A percentile compares a stretch with the other conserved stretches of the same genome.
Conservation (phyloP, 2,113 vertebrate species). For the Naja naja region DNA sequence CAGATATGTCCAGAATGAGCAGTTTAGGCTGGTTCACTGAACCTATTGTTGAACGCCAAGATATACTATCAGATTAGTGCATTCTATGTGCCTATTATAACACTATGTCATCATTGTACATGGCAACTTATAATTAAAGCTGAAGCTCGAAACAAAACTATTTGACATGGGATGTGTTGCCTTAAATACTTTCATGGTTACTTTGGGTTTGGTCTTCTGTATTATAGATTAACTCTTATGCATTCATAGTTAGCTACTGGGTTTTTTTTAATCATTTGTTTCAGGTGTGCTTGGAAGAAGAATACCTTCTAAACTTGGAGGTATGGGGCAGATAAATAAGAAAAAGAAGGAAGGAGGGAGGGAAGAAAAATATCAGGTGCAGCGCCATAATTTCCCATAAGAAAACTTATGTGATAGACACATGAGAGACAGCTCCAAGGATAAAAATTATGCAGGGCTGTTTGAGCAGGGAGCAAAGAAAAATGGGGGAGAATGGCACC, state of each 20-base stretch:
- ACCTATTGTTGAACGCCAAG: constrained; percentile 74
- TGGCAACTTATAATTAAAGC: constrained; percentile 69
- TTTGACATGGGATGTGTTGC: constrained; percentile 69
- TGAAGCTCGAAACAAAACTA: constrained; percentile 68
- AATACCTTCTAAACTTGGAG: background rate
- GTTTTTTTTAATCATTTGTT: background rate
- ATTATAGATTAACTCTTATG: constrained; percentile 60
- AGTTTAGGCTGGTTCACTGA: constrained; percentile 64
- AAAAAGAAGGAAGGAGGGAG: background rate
- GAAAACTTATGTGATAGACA: constrained; percentile 4
- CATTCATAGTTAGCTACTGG: background rate
- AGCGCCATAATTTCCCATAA: background rate
- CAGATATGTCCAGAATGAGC: constrained; percentile 72
- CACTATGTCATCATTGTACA: constrained; percentile 76
- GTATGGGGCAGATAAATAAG: background rate
- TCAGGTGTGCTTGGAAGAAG: background rate
- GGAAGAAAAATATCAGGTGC: background rate
- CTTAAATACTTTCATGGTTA: constrained; percentile 65
- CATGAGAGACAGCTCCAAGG: background rate
- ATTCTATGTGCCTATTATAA: constrained; percentile 73
- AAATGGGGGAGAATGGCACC: background rate
- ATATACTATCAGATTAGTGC: constrained; percentile 75
- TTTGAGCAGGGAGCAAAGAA: background rate
- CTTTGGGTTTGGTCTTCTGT: constrained; percentile 44
- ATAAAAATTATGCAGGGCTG: background rate